A percentile compares a stretch with the other conserved stretches of the same genome.
Conservation (phyloP, 2,888 invertebrate genomes). For the Plebejus argus region DNA sequence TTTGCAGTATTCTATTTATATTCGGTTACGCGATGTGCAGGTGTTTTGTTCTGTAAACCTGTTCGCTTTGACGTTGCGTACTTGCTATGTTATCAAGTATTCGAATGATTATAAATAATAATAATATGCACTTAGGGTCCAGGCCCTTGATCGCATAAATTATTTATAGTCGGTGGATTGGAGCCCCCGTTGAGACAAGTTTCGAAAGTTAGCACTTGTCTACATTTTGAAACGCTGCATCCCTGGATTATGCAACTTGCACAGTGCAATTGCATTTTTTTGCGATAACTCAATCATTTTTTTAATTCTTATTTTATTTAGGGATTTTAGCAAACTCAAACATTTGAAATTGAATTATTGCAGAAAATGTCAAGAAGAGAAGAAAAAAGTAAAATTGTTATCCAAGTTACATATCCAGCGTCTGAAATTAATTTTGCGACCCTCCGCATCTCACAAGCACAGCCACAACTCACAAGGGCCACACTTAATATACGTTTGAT, state of each 20-base stretch:
- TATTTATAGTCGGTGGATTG: conserved; percentile 41
- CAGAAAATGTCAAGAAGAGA: too few relatives aligned
- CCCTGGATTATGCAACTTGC: too few relatives aligned
- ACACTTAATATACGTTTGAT: conserved; percentile 47
- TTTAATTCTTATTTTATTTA: too few relatives aligned
- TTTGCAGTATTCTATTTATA: neutral
- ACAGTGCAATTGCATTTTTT: neutral
- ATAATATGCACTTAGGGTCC: conserved; percentile 34
- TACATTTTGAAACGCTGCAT: neutral
- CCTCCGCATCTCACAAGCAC: conserved; percentile 12
- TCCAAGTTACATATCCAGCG: neutral
- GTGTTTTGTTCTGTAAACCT: conserved; percentile 18
- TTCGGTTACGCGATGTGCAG: neutral
- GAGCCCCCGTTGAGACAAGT: conserved; percentile 39
- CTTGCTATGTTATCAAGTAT: conserved; percentile 25
- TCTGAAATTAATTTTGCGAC: neutral
- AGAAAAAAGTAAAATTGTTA: neutral
- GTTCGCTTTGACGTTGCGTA: conserved; percentile 10
- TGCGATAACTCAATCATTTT: neutral
- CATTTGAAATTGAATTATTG: neutral
- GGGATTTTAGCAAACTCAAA: neutral
- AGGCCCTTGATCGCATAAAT: conserved; percentile 42
- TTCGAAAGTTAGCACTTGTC: conserved; percentile 38
- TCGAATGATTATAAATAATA: conserved; percentile 40
- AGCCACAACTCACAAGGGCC: neutral